Conservation (phyloP, 2,797 vertebrate species). For the Brachyrhaphis roseni region DNA sequence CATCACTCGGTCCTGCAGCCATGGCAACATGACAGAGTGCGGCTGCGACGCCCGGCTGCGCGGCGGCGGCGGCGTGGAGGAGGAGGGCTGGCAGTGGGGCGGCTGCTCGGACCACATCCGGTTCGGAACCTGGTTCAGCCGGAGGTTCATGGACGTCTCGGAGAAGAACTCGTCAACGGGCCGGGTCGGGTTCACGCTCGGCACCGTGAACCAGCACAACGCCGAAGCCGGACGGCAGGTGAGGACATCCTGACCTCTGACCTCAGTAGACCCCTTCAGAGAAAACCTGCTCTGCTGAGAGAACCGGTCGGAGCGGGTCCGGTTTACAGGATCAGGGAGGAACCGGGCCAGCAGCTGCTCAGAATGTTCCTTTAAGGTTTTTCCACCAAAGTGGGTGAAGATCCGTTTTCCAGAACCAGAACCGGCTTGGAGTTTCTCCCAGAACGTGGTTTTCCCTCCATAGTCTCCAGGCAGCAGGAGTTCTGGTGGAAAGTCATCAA, state of each 20-base stretch:
- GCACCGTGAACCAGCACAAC: conserved; percentile 91
- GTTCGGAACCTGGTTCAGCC: conserved; percentile 92
- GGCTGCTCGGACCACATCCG: conserved; percentile 94
- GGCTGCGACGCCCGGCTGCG: conserved; percentile 88
- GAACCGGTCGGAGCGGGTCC: background rate
- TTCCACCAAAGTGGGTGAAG: background rate
- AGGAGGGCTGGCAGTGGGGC: conserved; percentile 92
- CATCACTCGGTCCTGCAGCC: conserved; percentile 91
- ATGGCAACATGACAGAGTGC: conserved; percentile 93
- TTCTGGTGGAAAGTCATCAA: too few species aligned
- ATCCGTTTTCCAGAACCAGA: background rate
- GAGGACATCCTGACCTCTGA: conserved; percentile 3
- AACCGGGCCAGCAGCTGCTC: background rate
- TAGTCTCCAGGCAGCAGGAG: too few species aligned
- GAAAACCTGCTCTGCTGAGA: background rate
- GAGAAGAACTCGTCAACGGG: conserved; percentile 71
- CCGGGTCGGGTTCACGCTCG: conserved; percentile 71
- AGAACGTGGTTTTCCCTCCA: too few species aligned
- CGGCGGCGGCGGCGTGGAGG: conserved; percentile 75
- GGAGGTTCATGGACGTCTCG: conserved; percentile 86
- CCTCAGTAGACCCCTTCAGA: too few species aligned
- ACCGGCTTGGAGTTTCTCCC: background rate
- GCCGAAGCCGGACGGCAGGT: conserved; percentile 95
- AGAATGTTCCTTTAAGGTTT: background rate
- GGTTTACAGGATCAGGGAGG: background rate